A percentile compares a stretch with the other conserved stretches of the same genome.
phyloP scores from a whole-genome alignment of 23 tunicate species.

The Halocynthia roretzi region DNA sequence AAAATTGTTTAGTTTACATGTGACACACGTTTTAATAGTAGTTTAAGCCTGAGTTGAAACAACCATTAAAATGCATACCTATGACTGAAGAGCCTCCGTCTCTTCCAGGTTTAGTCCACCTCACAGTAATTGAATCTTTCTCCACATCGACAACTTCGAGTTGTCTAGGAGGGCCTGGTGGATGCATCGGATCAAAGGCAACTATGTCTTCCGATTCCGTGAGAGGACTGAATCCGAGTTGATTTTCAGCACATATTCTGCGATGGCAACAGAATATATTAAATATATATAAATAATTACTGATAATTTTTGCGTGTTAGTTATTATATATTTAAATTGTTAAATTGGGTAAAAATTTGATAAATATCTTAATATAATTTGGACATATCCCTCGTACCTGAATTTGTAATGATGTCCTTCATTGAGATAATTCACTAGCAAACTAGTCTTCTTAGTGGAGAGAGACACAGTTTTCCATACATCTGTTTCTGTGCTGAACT shows the following conservation, averaged over 20 bases:
- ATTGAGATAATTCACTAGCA: constrained; percentile 68
- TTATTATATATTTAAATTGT: neutral
- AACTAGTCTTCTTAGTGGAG: constrained; percentile 81
- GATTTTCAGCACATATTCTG: constrained; percentile 78
- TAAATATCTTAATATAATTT: too few species aligned
- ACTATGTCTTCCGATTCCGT: constrained; percentile 57
- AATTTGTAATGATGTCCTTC: constrained; percentile 76
- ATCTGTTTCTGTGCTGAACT: constrained; percentile 62
- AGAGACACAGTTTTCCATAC: constrained; percentile 79
- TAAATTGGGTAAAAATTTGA: too few species aligned
- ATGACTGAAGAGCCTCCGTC: constrained; percentile 78
- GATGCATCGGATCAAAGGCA: constrained; percentile 77
- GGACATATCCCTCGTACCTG: neutral
- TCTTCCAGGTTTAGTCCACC: constrained; percentile 74
- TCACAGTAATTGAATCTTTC: constrained; percentile 35
- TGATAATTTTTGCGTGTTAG: too few species aligned
- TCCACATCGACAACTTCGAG: constrained; percentile 70
- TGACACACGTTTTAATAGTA: neutral
- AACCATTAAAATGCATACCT: constrained; percentile 1
- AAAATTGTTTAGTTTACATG: too few species aligned
- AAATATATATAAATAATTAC: neutral
- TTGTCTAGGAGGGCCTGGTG: constrained; percentile 76
- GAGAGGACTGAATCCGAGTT: constrained; percentile 67
- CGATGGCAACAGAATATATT: neutral
- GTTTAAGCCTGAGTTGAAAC: neutral